A percentile compares a stretch with the other conserved stretches of the same genome.
Evolutionary conservation across 1,140 invertebrate genomes (phyloP).

Genomic region (Paraescarpia echinospica): DNA sequence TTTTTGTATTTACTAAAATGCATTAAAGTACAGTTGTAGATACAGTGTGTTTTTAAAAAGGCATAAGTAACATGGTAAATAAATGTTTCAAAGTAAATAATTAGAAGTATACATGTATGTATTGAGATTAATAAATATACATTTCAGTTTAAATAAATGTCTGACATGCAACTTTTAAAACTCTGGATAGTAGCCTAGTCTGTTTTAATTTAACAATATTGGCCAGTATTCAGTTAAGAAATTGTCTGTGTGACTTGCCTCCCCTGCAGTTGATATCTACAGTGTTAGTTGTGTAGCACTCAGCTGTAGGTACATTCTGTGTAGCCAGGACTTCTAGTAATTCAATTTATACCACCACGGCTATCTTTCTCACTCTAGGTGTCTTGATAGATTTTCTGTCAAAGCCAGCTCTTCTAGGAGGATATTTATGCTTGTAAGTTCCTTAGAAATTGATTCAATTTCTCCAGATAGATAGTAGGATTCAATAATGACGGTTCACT

Average conservation of each 20-base stretch:
- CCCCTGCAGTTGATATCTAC: background rate
- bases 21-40: too few species aligned
- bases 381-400: background rate
- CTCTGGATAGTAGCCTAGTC: too few species aligned
- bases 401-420: background rate
- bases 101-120: too few species aligned
- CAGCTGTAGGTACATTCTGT: background rate
- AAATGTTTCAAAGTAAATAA: too few species aligned
- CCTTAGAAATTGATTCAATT: too few species aligned
- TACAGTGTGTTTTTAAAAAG: too few species aligned
- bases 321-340: background rate
- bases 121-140: too few species aligned
- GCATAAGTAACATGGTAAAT: too few species aligned
- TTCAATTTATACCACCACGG: background rate
- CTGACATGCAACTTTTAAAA: too few species aligned
- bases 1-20: too few species aligned
- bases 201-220: background rate
- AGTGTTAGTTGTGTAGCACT: background rate
- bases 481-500: background rate
- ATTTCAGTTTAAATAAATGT: too few species aligned
- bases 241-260: background rate
- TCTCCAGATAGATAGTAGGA: background rate
- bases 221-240: background rate
- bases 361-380: too few species aligned
- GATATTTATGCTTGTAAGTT: background rate